Evolutionary conservation across 2,797 vertebrate species (phyloP), one percentile per base, ranked within the genome.

Genomic region (Chaetophractus vellerosus): DNA sequence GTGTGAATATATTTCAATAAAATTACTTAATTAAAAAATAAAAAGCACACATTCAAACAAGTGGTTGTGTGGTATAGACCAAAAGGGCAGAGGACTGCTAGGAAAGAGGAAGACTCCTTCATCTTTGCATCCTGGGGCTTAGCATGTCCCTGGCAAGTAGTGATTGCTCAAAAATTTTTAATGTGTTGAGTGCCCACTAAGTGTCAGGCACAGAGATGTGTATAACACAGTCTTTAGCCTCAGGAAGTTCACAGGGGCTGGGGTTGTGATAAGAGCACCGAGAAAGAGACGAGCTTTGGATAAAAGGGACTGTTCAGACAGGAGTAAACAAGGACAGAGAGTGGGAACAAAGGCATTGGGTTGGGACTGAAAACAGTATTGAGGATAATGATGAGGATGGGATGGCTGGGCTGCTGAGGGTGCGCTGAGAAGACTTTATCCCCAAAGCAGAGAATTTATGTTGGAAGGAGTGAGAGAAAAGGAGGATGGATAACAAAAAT

Each of bases 301-400:
- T 41, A 71, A 63, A 61, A 6, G 33, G 83, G 55, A 69, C 48
- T 21, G 55, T 19, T 12, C 0, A n/a, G 36, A 26, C 6, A 18
- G 31, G 23, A 41, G 11, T 2, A 14, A 36, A 81, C 0, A 0
- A 76, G 7, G 3, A 33, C 1, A 1, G 36, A 64, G 50, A 28
- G 12, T 3, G 8, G 82, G 24, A 71, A 57, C 3, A 28, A 71
- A 80, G 36, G 4, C 33, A 1, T 33, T 0, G 4, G 80, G 0
- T 5, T 24, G 21, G 9, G 45, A 26, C 21, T 14, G 9, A 69
- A 80, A 85, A 18, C 1, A 14, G 7, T 2, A 5, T 1, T 24
- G 8, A 1, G 1, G 19, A 19, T 2, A 10, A 24, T 12, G 48
- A 55, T 0, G 21, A 38, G 45, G 45, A 45, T 45, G 16, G 21